Conservation (phyloP, 2,797 vertebrate genomes). For the Schizopygopsis pylzovi region DNA sequence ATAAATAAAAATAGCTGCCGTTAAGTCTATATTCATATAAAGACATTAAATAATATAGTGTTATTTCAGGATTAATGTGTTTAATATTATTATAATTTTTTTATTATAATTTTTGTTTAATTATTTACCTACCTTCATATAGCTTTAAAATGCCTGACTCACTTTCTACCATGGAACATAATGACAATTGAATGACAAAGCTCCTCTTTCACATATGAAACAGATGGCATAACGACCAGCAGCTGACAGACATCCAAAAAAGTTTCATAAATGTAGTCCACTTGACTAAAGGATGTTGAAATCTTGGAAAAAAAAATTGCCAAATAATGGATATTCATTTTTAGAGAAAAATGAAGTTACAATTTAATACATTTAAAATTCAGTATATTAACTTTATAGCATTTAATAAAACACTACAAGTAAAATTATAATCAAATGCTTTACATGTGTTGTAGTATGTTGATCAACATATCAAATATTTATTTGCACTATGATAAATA, state of each 20-base stretch:
- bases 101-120: too few relatives aligned
- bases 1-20: neutral
- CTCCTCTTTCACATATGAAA: neutral
- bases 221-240: too few relatives aligned
- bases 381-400: neutral
- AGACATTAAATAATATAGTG: neutral
- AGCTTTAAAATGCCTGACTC: accelerated
- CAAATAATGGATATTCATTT: neutral
- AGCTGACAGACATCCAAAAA: neutral
- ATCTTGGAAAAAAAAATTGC: neutral
- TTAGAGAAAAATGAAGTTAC: too few relatives aligned
- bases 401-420: neutral
- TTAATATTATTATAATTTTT: neutral
- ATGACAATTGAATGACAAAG: neutral
- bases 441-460: neutral
- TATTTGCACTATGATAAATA: neutral
- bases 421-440: too few relatives aligned
- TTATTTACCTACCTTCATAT: neutral
- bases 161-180: neutral
- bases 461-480: neutral
- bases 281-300: neutral
- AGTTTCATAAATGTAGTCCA: neutral
- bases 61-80: neutral
- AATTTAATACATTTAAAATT: too few relatives aligned
- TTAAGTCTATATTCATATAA: neutral